Evolutionary conservation across 2,797 vertebrate species (phyloP), one percentile per base, ranked within the genome.

Genomic region (Falco cherrug): DNA sequence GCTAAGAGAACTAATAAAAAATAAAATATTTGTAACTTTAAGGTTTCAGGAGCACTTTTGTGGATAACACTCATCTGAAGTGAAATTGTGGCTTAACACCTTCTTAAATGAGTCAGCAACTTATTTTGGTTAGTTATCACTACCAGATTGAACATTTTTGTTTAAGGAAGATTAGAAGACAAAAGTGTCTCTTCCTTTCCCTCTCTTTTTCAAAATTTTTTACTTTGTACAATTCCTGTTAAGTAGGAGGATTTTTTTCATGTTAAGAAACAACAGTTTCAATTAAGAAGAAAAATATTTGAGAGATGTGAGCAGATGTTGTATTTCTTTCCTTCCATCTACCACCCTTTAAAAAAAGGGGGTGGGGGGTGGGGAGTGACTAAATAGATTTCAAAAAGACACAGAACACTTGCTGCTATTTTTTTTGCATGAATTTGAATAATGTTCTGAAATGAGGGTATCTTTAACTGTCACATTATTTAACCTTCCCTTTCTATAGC

Each of bases 81-180:
- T 74, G 89, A 95, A 94, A 87, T 87, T 74, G 87, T 89, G 89
- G 79, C 84, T 96, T 95, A 80, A 75, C 95, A 87, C 60, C 84
- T 70, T 96, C 80, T 75, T 60, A 91, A 97, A 91, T 93, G 94
- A 96, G 73, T 94, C 84, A 89, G 89, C 91, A 89, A 17, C 29
- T 89, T 80, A 76, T 85, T 94, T 71, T 68, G 89, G 64, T 87
- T 89, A 84, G 47, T 86, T 91, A 53, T 35, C 53, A 13, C 37
- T 50, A 60, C 70, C 87, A 80, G 82, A 41, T 33, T 28, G 89
- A 91, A 61, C 24, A 50, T 53, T 50, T 80, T 56, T 56, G 81
- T 57, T 76, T 26, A 41, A 83, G 75, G 19, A 82, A 84, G 45
- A 53, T 67, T 18, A 33, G 63, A 75, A 71, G 86, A 78, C 43